Percentiles rank a stretch among this genome's conserved stretches.
Conservation (phyloP, 2,888 invertebrate species). For the Germaria angustata region DNA sequence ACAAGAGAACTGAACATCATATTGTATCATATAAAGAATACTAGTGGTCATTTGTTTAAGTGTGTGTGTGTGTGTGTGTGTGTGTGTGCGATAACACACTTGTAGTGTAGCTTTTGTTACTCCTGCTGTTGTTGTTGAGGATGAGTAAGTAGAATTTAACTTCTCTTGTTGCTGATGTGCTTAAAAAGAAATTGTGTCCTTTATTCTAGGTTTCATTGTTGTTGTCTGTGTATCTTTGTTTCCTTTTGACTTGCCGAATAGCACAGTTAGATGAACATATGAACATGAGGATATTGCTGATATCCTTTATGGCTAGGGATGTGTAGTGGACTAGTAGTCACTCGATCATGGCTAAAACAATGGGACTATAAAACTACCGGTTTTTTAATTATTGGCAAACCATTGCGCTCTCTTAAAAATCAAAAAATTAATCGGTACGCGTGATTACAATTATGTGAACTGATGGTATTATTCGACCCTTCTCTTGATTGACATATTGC, state of each 20-base stretch:
- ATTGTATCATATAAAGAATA: conserved; percentile 26
- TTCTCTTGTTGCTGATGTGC: conserved; percentile 31
- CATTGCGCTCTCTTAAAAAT: too few relatives aligned
- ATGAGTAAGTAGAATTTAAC: not conserved
- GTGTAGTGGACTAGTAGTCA: too few relatives aligned
- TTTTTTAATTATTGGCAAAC: too few relatives aligned
- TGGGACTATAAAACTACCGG: too few relatives aligned
- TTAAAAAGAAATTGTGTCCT: conserved; percentile 25
- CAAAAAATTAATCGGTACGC: too few relatives aligned
- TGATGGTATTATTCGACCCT: too few relatives aligned
- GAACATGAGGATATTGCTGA: not conserved
- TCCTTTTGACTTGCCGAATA: not conserved
- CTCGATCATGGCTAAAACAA: too few relatives aligned
- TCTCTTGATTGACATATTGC: too few relatives aligned
- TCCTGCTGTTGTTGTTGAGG: not conserved
- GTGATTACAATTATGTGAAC: too few relatives aligned
- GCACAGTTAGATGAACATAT: not conserved
- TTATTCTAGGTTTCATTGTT: not conserved
- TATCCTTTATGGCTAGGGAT: not conserved
- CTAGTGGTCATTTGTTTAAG: conserved; percentile 52
- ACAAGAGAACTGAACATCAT: conserved; percentile 22
- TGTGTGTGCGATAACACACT: conserved; percentile 4
- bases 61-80: too few relatives aligned
- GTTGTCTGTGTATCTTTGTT: not conserved
- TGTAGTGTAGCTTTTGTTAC: not conserved